A percentile compares a stretch with the other conserved stretches of the same genome.
Conservation (phyloP, 2,797 vertebrate genomes). For the Champsocephalus esox region DNA sequence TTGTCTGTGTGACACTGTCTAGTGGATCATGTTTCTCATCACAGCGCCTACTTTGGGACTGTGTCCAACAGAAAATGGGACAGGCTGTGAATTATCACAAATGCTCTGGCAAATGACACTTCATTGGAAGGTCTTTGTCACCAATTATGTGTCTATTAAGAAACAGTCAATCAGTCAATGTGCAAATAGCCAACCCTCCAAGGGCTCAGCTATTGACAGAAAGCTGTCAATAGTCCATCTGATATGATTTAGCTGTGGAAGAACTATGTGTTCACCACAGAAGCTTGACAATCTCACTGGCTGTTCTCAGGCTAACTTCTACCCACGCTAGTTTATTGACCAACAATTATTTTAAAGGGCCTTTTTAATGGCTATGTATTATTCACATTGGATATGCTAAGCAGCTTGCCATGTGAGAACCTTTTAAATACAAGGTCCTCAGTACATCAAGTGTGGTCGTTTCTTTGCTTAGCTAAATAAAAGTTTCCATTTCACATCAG, state of each 20-base stretch:
- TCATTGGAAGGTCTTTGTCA: conserved; percentile 97
- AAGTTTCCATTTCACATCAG: conserved; percentile 64
- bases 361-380: conserved; percentile 72
- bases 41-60: conserved; percentile 80
- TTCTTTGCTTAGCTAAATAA: conserved; percentile 50
- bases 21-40: conserved; percentile 74
- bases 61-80: conserved; percentile 86
- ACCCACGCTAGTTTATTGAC: conserved; percentile 63
- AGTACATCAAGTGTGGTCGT: conserved; percentile 44
- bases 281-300: conserved; percentile 71
- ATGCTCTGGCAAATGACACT: conserved; percentile 90
- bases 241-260: conserved; percentile 87
- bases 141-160: conserved; percentile 99
- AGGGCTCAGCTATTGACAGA: conserved; percentile 91
- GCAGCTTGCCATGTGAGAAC: conserved; percentile 43
- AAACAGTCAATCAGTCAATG: conserved; percentile 96
- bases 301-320: conserved; percentile 57
- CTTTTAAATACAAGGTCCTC: conserved; percentile 57
- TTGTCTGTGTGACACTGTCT: conserved; percentile 66
- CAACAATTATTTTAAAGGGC: conserved; percentile 74
- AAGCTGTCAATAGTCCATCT: conserved; percentile 92
- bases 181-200: conserved; percentile 92
- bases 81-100: conserved; percentile 89
- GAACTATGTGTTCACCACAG: conserved; percentile 86
- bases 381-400: conserved; percentile 52